Evolutionary conservation across 2,888 invertebrate genomes (phyloP).

Genomic region (Drosophila putrida): DNA sequence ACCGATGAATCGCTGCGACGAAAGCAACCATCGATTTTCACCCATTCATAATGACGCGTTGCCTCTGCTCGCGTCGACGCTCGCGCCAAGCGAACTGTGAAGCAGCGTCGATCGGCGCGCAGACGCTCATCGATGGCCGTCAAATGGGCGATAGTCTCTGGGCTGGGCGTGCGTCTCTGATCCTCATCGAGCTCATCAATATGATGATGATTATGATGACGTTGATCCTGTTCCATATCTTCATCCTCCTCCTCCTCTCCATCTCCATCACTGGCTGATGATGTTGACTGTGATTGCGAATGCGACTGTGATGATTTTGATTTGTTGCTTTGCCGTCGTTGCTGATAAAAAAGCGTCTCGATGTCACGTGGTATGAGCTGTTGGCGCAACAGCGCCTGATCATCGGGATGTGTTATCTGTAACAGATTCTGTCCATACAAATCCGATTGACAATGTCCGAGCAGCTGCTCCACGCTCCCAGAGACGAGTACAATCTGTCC

Average conservation of each 20-base stretch:
- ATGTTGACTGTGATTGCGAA: constrained; percentile 30
- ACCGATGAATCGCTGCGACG: constrained; percentile 87
- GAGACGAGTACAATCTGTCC: constrained; percentile 95
- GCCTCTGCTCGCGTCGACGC: constrained; percentile 91
- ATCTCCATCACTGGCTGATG: constrained; percentile 83
- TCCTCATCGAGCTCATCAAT: constrained; percentile 5
- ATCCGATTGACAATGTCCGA: constrained; percentile 95
- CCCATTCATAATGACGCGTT: constrained; percentile 88
- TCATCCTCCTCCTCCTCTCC: constrained; percentile 85
- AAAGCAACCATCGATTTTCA: constrained; percentile 89
- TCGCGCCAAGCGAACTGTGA: constrained; percentile 88
- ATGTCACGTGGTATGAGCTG: constrained; percentile 87
- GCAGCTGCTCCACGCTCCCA: constrained; percentile 93
- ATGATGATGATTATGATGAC: not conserved
- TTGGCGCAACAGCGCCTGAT: constrained; percentile 90
- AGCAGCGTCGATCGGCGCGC: constrained; percentile 86
- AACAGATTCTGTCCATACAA: constrained; percentile 92
- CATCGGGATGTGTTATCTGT: constrained; percentile 91
- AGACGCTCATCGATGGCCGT: constrained; percentile 82
- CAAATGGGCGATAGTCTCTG: constrained; percentile 65
- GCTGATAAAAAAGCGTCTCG: constrained; percentile 82
- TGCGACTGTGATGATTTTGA: constrained; percentile 16
- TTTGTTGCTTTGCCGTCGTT: constrained; percentile 34
- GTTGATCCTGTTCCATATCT: constrained; percentile 16
- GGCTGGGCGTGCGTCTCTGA: constrained; percentile 57